A percentile compares a stretch with the other conserved stretches of the same genome.
Conservation (phyloP, 2,797 vertebrate genomes). For the Sus cebifrons region DNA sequence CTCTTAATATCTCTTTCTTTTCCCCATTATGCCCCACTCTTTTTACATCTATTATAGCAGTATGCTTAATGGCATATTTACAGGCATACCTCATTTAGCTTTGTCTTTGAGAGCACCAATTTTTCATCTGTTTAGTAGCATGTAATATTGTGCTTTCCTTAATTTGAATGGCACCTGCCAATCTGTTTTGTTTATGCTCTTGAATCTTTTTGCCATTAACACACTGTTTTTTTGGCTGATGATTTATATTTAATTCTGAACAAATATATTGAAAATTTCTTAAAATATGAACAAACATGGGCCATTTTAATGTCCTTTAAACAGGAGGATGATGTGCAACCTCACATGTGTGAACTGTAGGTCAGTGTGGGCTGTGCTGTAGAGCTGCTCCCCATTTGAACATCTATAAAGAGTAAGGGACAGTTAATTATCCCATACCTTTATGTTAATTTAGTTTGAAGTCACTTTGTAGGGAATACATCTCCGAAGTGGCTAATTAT, state of each 20-base stretch:
- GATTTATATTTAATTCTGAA: not conserved
- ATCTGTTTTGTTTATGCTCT: constrained; percentile 42
- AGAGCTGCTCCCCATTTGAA: not conserved
- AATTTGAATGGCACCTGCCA: constrained; percentile 53
- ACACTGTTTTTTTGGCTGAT: not conserved
- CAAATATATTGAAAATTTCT: constrained; percentile 26
- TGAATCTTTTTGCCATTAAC: not conserved
- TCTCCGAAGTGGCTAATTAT: not conserved
- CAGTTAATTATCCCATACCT: not conserved
- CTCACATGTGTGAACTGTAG: not conserved
- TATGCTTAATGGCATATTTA: constrained; percentile 5
- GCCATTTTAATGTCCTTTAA: not conserved
- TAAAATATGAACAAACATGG: not conserved
- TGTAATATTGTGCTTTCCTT: not conserved
- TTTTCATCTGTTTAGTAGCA: constrained; percentile 32
- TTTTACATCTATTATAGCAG: not conserved
- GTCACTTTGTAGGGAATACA: not conserved
- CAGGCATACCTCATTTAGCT: not conserved
- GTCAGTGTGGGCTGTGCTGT: not conserved
- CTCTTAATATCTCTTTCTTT: not conserved
- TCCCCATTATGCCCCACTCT: not conserved
- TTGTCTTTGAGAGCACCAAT: not conserved
- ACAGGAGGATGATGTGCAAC: not conserved
- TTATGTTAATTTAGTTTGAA: constrained; percentile 7
- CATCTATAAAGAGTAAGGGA: not conserved